Base-by-base conservation (phyloP, 2,888 invertebrate genomes). In the Antheraea assamensis region DNA sequence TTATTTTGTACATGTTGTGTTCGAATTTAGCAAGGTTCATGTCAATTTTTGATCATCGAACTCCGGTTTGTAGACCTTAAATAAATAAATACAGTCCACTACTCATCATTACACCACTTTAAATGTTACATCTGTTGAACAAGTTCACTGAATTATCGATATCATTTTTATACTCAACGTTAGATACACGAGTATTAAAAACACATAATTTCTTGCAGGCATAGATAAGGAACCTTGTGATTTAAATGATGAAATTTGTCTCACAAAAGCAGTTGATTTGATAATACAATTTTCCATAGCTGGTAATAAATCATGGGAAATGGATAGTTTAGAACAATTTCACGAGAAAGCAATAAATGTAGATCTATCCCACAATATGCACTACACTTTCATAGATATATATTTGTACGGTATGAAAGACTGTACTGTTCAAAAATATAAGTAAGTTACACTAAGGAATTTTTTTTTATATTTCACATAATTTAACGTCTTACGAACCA, bases 251-350 rank as follows among this genome's bases (percentile, higher is more conserved):
- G 58, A 73, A 4, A 47, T 72, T 24, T 78, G 78, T 47, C 13
- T 77, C 1, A 75, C 73, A 15, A 72, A 75, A 3, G 72, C 79
- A 42, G 79, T 15, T 70, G 17, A 72, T 58, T 70, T 1, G 66
- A 71, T 55, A 47, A 74, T 17, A 76, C 72, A 75, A 5, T 71
- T 10, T 24, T 55, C 77, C 30, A 73, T 76, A 8, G 58, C 58
- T 5, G 78, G 78, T 30, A 27, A 73, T 70, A 2, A 21, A 15
- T 24, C 15, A 21, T 66, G 71, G 47, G 76, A 74, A 61, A 72
- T 79, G 24, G 74, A 74, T 21, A 42, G 75, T 7, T 77, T 75
- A 8, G 79, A 79, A 64, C 79, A 77, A 55, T 19, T 79, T 35
- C 31, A 47, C 3, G 24, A 73, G n/a, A 73, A 74, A 17, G 31